These are phyloP conservation scores for Ochlodes sylvanus DNA, from an alignment of 2,888 invertebrate species.

Conservation along the genomic window DNA sequence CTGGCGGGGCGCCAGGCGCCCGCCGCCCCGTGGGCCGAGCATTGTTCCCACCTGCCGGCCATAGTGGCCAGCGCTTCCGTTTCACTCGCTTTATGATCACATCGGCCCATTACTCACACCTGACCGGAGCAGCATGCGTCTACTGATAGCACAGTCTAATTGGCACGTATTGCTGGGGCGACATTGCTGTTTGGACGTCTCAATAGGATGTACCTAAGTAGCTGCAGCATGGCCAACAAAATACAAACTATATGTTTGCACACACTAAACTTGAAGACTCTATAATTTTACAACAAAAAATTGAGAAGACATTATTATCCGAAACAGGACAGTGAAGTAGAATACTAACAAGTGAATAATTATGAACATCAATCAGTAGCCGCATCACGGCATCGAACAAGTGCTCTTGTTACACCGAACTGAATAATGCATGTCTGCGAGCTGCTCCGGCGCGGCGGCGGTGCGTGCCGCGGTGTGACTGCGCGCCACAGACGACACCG, in stretches of 20 bases:
- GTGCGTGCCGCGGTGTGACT: constrained; percentile 8
- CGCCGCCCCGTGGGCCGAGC: background rate
- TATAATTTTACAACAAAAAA: no score
- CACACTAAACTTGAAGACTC: no score
- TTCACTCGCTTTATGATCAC: constrained; percentile 9
- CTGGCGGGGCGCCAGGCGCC: constrained; percentile 33
- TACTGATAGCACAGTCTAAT: background rate
- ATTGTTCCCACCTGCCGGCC: constrained; percentile 6
- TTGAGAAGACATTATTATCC: no score
- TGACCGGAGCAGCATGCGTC: constrained; percentile 21
- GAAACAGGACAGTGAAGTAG: no score
- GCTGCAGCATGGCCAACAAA: no score
- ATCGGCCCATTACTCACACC: constrained; percentile 14
- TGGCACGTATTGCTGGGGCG: no score
- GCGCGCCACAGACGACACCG: constrained; percentile 10
- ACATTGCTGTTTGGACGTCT: no score
- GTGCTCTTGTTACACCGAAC: background rate
- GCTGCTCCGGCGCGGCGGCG: background rate
- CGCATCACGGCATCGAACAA: background rate
- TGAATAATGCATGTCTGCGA: constrained; percentile 20
- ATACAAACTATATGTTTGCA: no score
- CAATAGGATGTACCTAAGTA: no score
- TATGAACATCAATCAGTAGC: no score
- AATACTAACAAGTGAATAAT: no score
- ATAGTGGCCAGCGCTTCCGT: constrained; percentile 30